Evolutionary conservation across 2,888 invertebrate genomes (phyloP), one percentile per base, ranked within the genome.

Genomic region (Drosophila stalkeri): DNA sequence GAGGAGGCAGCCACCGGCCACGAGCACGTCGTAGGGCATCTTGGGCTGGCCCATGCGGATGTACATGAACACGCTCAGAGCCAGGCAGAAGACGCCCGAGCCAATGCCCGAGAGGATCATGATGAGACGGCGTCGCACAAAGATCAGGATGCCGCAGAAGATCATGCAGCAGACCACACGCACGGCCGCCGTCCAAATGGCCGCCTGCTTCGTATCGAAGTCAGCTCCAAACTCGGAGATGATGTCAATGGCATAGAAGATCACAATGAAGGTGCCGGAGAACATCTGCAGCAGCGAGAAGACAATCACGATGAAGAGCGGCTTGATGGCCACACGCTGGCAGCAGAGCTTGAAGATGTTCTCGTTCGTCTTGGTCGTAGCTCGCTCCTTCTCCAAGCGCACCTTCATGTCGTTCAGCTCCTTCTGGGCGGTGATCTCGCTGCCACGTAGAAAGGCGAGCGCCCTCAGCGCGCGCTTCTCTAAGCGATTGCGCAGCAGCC

Each of bases 171-270:
- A 95, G 0, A 93, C 80, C 43, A 96, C 94, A 39, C 97, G 94
- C 3, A 96, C 94, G 14, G 95, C 92, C 0, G 96, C 96, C 0
- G 96, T 96, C 73, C 95, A 94, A 69, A 96, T 95, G 0, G 96
- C 96, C 0, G 96, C 95, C 67, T 94, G 87, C 71, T 94, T 94
- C 51, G 93, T 93, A 57, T 93, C 86, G 39, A 93, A 89, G 75
- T 94, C 93, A 11, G 94, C 91, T 5, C 94, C 94, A 51, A 93
- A 92, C 65, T 95, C 95, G 9, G 94, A 93, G 11, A 96, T 94
- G 65, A 97, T 96, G 82, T 96, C 96, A 0, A 96, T 96, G 0
- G 96, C 96, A 90, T 97, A 97, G 93, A 96, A 97, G 64, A 97
- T 96, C 64, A 97, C 95, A 16, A 97, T 94, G 88, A 96, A 97